phyloP scores from a whole-genome alignment of 2,113 vertebrate genomes.

The Chaenogobius annularis region DNA sequence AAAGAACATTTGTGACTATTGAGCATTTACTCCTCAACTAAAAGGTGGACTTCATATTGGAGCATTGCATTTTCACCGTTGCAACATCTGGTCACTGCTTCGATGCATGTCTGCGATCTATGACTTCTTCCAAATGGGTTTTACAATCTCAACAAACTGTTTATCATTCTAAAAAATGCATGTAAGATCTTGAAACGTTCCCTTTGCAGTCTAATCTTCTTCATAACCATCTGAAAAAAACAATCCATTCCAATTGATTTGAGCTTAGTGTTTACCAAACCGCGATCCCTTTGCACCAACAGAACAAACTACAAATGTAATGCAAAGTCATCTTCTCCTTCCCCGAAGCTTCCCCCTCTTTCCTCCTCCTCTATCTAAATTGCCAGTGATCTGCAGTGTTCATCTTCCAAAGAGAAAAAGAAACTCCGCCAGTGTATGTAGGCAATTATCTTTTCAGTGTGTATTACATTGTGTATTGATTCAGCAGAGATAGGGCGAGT shows the following conservation, averaged over 20 bases:
- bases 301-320: slow-evolving; percentile 1
- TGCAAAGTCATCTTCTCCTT: slow-evolving; percentile 4
- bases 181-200: not conserved
- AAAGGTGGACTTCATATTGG: not conserved
- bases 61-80: not conserved
- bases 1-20: too few relatives aligned
- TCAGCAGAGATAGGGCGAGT: not conserved
- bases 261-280: not conserved
- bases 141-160: not conserved
- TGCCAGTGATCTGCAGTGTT: not conserved
- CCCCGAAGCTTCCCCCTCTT: not conserved
- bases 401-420: slow-evolving; percentile 5
- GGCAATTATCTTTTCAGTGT: slow-evolving; percentile 12
- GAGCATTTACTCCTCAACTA: not conserved
- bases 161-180: not conserved
- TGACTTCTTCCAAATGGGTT: not conserved
- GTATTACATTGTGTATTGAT: slow-evolving; percentile 13
- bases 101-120: too few relatives aligned
- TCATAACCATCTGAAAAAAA: not conserved
- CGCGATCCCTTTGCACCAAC: not conserved
- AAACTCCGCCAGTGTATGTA: not conserved
- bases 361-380: not conserved
- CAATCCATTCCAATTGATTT: not conserved
- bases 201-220: not conserved
- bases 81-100: too few relatives aligned